Percentiles rank a stretch among this genome's conserved stretches.
These are phyloP conservation scores for Cyprinodon brontotheroides DNA, from an alignment of 2,113 vertebrate species.

Conservation along the genomic window DNA sequence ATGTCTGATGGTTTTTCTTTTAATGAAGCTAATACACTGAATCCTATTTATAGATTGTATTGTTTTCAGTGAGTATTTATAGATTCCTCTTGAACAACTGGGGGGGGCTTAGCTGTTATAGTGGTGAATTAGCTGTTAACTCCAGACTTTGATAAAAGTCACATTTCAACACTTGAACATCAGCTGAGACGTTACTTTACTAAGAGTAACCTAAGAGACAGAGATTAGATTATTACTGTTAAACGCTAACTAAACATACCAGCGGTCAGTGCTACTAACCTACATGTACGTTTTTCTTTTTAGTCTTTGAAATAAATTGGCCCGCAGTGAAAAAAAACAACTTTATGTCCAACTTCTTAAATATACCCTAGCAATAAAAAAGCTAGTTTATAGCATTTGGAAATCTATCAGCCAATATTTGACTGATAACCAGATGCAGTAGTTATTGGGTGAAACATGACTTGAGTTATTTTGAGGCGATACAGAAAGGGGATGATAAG, in stretches of 20 bases:
- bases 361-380: no score
- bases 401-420: no score
- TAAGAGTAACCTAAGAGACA: no score
- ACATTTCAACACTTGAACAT: background rate
- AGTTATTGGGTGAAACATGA: no score
- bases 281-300: background rate
- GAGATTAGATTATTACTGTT: background rate
- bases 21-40: background rate
- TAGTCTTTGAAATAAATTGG: no score
- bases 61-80: background rate
- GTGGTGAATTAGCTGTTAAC: background rate
- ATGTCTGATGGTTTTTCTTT: constrained; percentile 3
- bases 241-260: background rate
- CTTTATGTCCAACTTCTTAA: no score
- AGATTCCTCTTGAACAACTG: background rate
- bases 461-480: no score
- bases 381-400: no score
- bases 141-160: background rate
- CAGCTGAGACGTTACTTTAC: background rate
- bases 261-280: background rate
- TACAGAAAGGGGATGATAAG: no score
- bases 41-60: background rate
- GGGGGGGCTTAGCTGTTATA: background rate
- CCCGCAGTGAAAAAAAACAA: no score
- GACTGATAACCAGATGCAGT: no score